Evolutionary conservation across 2,113 vertebrate genomes (phyloP).

Genomic region (Cnemophilus loriae): DNA sequence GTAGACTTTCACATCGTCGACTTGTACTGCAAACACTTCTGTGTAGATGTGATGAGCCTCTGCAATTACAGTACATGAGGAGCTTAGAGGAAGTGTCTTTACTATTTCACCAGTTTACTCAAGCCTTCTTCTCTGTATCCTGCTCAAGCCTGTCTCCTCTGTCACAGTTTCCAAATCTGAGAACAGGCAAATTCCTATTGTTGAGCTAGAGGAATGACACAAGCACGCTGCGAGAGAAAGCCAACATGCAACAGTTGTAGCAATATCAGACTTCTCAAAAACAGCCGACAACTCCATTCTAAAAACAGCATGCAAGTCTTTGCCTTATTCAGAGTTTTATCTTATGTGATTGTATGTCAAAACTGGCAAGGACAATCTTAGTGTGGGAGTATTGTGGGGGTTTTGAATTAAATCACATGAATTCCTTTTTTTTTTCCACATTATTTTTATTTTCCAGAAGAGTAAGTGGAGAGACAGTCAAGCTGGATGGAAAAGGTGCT

Average conservation of each 20-base stretch:
- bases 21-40: background rate
- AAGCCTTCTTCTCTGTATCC: background rate
- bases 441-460: constrained; percentile 61
- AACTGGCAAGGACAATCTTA: constrained; percentile 23
- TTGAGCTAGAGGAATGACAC: background rate
- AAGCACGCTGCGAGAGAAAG: background rate
- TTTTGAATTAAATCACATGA: constrained; percentile 26
- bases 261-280: background rate
- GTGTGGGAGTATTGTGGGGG: constrained; percentile 13
- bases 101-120: background rate
- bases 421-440: constrained; percentile 10
- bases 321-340: constrained; percentile 34
- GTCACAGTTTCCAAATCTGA: background rate
- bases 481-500: constrained; percentile 56
- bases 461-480: constrained; percentile 30
- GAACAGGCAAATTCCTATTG: background rate
- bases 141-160: background rate
- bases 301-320: background rate
- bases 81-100: background rate
- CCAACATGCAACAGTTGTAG: background rate
- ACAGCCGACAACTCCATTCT: background rate
- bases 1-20: background rate
- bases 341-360: background rate
- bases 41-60: background rate
- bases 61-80: background rate